Evolutionary conservation across 2,797 vertebrate species (phyloP).

Genomic region (Sebastiscus albofasciatus): DNA sequence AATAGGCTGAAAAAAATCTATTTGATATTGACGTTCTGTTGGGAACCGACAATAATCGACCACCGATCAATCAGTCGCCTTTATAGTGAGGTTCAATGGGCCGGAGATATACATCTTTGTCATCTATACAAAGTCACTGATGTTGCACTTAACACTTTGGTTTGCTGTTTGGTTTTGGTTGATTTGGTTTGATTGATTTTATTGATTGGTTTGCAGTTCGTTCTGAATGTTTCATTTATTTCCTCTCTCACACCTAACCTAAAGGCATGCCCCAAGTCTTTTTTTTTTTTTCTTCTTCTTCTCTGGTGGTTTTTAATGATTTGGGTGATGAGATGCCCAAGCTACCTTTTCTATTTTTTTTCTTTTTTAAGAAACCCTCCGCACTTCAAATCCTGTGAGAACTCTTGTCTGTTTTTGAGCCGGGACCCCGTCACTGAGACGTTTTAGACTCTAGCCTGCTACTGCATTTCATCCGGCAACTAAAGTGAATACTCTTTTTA

Average conservation of each 20-base stretch:
- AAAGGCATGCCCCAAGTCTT: slow-evolving; percentile 73
- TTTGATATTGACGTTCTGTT: not conserved
- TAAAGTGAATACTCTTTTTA: slow-evolving; percentile 39
- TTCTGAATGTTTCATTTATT: slow-evolving; percentile 47
- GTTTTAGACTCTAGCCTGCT: slow-evolving; percentile 51
- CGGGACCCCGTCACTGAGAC: slow-evolving; percentile 41
- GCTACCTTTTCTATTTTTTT: slow-evolving; percentile 45
- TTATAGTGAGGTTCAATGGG: slow-evolving; percentile 21
- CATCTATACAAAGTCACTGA: slow-evolving; percentile 80
- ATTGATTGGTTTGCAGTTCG: slow-evolving; percentile 57
- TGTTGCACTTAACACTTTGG: slow-evolving; percentile 74
- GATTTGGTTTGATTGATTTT: slow-evolving; percentile 68
- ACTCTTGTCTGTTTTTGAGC: slow-evolving; percentile 53
- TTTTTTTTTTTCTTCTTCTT: slow-evolving; percentile 1
- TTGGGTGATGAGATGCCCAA: slow-evolving; percentile 50
- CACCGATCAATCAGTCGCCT: not conserved
- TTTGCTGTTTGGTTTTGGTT: slow-evolving; percentile 53
- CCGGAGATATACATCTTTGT: slow-evolving; percentile 75
- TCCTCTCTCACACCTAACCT: slow-evolving; percentile 60
- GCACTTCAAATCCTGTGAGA: slow-evolving; percentile 63
- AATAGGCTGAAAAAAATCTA: not conserved
- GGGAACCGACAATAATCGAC: not conserved
- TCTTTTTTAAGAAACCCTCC: slow-evolving; percentile 75
- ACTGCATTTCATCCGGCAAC: slow-evolving; percentile 46
- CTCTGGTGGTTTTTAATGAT: slow-evolving; percentile 56